phyloP scores from a whole-genome alignment of 2,888 invertebrate species.

The Sinelater perroti region DNA sequence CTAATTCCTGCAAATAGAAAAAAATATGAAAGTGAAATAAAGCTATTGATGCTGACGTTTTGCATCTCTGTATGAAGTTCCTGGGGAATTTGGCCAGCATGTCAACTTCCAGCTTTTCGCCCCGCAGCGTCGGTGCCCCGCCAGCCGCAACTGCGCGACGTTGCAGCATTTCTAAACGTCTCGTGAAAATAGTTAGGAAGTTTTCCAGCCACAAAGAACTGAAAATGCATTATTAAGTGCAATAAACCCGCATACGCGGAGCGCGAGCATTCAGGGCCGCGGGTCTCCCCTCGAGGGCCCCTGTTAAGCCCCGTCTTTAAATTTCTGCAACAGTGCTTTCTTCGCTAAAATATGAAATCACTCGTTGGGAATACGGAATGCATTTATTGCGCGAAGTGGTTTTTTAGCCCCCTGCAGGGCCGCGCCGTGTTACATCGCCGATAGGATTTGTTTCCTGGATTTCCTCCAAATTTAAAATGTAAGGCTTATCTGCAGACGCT shows the following conservation, averaged over 20 bases:
- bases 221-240: conserved; percentile 29
- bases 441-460: conserved; percentile 32
- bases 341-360: conserved; percentile 30
- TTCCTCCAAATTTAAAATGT: conserved; percentile 30
- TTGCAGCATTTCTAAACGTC: conserved; percentile 6
- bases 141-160: conserved; percentile 13
- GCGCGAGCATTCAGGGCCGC: conserved; percentile 18
- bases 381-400: conserved; percentile 27
- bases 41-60: no score
- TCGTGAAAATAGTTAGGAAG: conserved; percentile 13
- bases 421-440: conserved; percentile 20
- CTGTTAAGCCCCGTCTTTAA: conserved; percentile 21
- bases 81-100: no score
- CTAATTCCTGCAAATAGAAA: no score
- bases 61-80: no score
- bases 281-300: conserved; percentile 16
- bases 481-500: conserved; percentile 13
- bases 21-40: no score
- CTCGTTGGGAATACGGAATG: conserved; percentile 31
- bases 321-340: conserved; percentile 32
- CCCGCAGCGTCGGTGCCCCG: no score
- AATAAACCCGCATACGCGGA: conserved; percentile 17
- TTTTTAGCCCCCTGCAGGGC: conserved; percentile 19
- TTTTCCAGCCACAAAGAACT: conserved; percentile 9
- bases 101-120: no score